These are phyloP conservation scores for Odontocerum albicorne DNA, from an alignment of 2,888 invertebrate species.

Conservation along the genomic window DNA sequence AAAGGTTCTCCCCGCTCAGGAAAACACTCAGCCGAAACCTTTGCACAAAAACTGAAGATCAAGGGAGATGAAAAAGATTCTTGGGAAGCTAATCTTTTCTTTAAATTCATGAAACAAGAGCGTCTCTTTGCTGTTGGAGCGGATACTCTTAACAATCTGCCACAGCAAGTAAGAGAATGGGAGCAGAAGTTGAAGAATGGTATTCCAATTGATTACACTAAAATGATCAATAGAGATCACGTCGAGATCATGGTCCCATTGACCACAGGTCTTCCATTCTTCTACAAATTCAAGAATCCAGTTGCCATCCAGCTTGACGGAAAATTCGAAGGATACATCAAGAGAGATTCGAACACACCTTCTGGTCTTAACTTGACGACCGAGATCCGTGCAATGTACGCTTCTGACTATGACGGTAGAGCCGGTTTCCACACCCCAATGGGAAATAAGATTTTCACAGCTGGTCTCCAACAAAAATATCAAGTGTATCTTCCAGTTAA, in stretches of 20 bases:
- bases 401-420: slow-evolving; percentile 60
- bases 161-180: slow-evolving; percentile 40
- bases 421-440: slow-evolving; percentile 67
- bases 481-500: slow-evolving; percentile 62
- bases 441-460: slow-evolving; percentile 60
- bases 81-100: slow-evolving; percentile 51
- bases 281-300: slow-evolving; percentile 51
- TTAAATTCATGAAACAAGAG: slow-evolving; percentile 40
- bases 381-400: slow-evolving; percentile 54
- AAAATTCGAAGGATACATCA: slow-evolving; percentile 48
- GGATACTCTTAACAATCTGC: slow-evolving; percentile 46
- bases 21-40: slow-evolving; percentile 43
- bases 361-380: slow-evolving; percentile 42
- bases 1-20: too few species aligned
- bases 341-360: slow-evolving; percentile 43
- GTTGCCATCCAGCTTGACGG: slow-evolving; percentile 47
- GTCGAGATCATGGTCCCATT: slow-evolving; percentile 58
- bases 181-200: slow-evolving; percentile 44
- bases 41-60: slow-evolving; percentile 51
- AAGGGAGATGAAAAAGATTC: slow-evolving; percentile 47
- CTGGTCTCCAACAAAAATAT: slow-evolving; percentile 62
- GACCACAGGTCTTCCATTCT: slow-evolving; percentile 59
- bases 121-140: slow-evolving; percentile 49
- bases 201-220: slow-evolving; percentile 49
- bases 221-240: slow-evolving; percentile 49